phyloP scores from a whole-genome alignment of 2,113 vertebrate species.

The Anolis sagrei region DNA sequence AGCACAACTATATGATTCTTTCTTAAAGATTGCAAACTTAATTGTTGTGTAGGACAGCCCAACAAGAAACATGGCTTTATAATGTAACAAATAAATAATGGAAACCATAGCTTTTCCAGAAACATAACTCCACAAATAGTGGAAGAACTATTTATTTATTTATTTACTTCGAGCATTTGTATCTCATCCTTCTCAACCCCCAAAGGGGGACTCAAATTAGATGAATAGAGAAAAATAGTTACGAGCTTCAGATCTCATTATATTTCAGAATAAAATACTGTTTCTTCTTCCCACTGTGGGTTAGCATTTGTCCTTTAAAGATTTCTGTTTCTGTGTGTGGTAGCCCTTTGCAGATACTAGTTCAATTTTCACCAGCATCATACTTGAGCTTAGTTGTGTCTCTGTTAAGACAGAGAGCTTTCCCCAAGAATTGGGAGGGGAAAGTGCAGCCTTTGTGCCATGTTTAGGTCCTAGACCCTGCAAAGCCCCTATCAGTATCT shows the following conservation, averaged over 20 bases:
- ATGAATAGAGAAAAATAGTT: background rate
- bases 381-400: background rate
- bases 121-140: background rate
- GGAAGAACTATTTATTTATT: no score
- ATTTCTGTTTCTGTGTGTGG: background rate
- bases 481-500: no score
- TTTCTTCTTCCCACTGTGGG: background rate
- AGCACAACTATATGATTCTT: background rate
- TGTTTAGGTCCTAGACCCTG: no score
- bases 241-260: background rate
- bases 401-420: background rate
- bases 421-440: no score
- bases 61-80: background rate
- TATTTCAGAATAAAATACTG: background rate
- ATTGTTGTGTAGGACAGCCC: no score
- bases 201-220: no score
- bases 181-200: no score
- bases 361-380: background rate
- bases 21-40: no score
- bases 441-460: no score
- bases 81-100: no score
- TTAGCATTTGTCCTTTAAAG: background rate
- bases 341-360: background rate
- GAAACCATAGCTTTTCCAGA: background rate
- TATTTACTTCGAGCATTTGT: no score